Base-by-base conservation (phyloP, 2,888 invertebrate genomes). In the Hymenopus coronatus region DNA sequence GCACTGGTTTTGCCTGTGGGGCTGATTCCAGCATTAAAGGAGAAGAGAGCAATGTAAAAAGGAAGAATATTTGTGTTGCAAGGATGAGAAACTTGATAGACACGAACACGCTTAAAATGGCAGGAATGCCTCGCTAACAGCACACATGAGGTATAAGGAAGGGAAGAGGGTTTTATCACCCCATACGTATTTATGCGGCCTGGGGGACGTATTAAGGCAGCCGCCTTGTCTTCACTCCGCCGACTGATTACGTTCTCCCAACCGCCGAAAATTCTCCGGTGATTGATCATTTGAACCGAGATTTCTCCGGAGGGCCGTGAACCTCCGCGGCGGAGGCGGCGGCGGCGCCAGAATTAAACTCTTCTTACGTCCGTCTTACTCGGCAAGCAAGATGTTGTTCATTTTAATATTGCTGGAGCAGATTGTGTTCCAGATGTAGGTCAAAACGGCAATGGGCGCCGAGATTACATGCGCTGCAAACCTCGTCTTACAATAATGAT, bases 291-390 rank as follows among this genome's bases (percentile, higher is more conserved):
- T 87, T 87, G 82, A 87, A 85, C 54, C 70, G 54, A 89, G 89
- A 89, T 89, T 89, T 89, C 89, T 89, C 89, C 40, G 33, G 89
- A 89, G 89, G 84, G 89, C 84, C 84, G 89, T 89, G 88, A 89
- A 89, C 28, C 30, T 30, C 81, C 87, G 87, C 81, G 4, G 12
- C 54, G 70, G 86, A n/a, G n/a, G n/a, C n/a, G n/a, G 40, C 40
- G 40, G 40, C 54, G 20, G 54, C 54, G 20, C 2, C 54, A 70
- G 54, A 70, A 70, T 70, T 70, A 70, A 70, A 70, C 20, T 70
- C 25, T 25, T 70, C 54, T 25, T 70, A 70, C 54, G 54, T 70
- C 54, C 54, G 54, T 70, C 54, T 70, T 70, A 70, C 54, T 70
- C 54, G 54, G 54, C 54, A 70, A 70, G 54, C 54, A 70, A 70